Base-by-base conservation (phyloP, 2,888 invertebrate genomes). In the Heteropelma amictum region DNA sequence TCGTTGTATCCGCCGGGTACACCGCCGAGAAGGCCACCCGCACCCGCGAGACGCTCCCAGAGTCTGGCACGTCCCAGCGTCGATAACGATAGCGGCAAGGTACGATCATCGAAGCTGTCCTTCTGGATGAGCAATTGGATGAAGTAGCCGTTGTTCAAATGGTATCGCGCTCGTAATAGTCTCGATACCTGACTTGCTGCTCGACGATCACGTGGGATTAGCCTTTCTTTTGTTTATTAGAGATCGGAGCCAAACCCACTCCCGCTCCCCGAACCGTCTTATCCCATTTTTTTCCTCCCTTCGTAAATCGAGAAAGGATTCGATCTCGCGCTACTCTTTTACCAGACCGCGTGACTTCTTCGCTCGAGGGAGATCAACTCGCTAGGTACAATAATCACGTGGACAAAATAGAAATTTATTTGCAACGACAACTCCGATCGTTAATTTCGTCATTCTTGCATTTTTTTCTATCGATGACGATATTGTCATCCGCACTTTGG, bases 91-190 rank as follows among this genome's bases (percentile, higher is more conserved):
- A 85, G 83, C 83, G 86, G 87, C 86, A 94, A 94, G 94, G 94
- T 94, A 93, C 94, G 94, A 88, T 90, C 92, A 89, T 87, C 90
- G 84, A 92, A 92, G 90, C 92, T 92, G 89, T 92, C 92, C 90
- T 93, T 93, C 91, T 94, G 93, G 94, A 72, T 72, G 72, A 92
- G 91, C 90, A 91, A 89, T 90, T 91, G 92, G 92, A 91, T 92
- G 90, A 91, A 93, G 91, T 91, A 79, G 77, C 76, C 67, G 67
- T 63, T 71, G 67, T 72, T 68, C 19, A 63, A 51, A 53, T 58
- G 76, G 67, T 54, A 61, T 58, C 61, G 56, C 47, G 38, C 64
- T 45, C n/a, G n/a, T n/a, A 60, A 35, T 49, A 17, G n/a, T 19
- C 42, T 45, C 65, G 65, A 56, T 56, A 56, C 53, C 54, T 33